Evolutionary conservation across 2,113 vertebrate genomes (phyloP).

Genomic region (Promerops cafer): DNA sequence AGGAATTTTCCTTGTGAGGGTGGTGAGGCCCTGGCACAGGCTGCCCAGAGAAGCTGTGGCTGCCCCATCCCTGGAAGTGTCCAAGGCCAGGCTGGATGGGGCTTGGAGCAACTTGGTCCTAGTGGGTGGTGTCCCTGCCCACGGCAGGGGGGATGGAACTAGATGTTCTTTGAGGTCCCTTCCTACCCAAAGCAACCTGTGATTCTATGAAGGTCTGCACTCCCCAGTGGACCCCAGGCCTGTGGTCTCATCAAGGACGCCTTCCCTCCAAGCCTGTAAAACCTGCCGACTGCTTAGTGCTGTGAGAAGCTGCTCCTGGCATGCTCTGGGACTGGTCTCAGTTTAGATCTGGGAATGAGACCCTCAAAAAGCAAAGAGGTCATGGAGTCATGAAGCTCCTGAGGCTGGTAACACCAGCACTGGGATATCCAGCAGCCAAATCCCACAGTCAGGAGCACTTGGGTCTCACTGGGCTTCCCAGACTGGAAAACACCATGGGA

Average conservation of each 20-base stretch:
- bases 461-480: not conserved
- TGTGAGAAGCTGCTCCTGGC: not conserved
- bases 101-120: not conserved
- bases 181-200: not conserved
- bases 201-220: not conserved
- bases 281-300: not conserved
- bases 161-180: not conserved
- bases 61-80: not conserved
- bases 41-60: not conserved
- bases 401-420: not conserved
- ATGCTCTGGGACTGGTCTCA: not conserved
- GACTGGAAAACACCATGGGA: not conserved
- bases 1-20: not conserved
- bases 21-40: not conserved
- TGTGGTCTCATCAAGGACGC: not conserved
- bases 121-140: not conserved
- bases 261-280: not conserved
- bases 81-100: not conserved
- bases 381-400: not conserved
- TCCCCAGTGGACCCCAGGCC: not conserved
- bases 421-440: not conserved
- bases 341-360: not conserved
- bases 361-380: not conserved
- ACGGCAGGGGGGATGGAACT: not conserved
- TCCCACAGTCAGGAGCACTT: not conserved